phyloP scores from a whole-genome alignment of 2,113 vertebrate species.

The Verasper variegatus region DNA sequence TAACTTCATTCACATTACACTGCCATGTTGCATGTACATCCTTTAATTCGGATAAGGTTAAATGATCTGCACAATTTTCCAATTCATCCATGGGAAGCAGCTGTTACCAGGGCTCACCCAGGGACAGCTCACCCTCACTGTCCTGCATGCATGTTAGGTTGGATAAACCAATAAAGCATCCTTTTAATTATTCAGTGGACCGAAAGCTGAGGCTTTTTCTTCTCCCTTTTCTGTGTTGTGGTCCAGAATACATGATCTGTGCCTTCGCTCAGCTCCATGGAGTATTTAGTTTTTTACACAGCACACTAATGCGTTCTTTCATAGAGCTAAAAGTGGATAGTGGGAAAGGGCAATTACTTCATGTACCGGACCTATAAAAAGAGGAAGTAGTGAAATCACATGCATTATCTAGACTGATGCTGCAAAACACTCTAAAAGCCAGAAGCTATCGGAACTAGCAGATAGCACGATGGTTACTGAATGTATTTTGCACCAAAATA shows the following conservation, averaged over 20 bases:
- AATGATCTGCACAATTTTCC: slow-evolving; percentile 51
- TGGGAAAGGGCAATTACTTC: slow-evolving; percentile 52
- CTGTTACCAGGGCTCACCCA: slow-evolving; percentile 70
- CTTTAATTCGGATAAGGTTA: slow-evolving; percentile 30
- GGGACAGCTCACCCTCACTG: slow-evolving; percentile 72
- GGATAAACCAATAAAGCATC: slow-evolving; percentile 73
- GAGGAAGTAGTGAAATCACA: slow-evolving; percentile 43
- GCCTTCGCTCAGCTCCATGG: slow-evolving; percentile 29
- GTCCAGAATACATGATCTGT: slow-evolving; percentile 43
- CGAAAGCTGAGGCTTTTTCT: slow-evolving; percentile 48
- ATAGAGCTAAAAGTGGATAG: slow-evolving; percentile 59
- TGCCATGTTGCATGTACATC: slow-evolving; percentile 17
- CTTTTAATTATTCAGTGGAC: slow-evolving; percentile 79
- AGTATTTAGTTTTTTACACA: slow-evolving; percentile 45
- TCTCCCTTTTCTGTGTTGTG: slow-evolving; percentile 49
- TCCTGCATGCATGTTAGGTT: slow-evolving; percentile 63
- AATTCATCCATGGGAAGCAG: slow-evolving; percentile 55
- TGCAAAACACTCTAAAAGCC: slow-evolving; percentile 37
- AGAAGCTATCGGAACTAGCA: slow-evolving; percentile 49
- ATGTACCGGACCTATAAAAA: slow-evolving; percentile 51
- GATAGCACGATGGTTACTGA: slow-evolving; percentile 25
- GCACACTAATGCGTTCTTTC: slow-evolving; percentile 50
- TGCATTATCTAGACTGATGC: slow-evolving; percentile 56
- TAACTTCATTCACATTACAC: neutral
- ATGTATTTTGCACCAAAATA: slow-evolving; percentile 36